A percentile compares a stretch with the other conserved stretches of the same genome.
phyloP scores from a whole-genome alignment of 2,113 vertebrate genomes.

The Melanerpes aurifrons region DNA sequence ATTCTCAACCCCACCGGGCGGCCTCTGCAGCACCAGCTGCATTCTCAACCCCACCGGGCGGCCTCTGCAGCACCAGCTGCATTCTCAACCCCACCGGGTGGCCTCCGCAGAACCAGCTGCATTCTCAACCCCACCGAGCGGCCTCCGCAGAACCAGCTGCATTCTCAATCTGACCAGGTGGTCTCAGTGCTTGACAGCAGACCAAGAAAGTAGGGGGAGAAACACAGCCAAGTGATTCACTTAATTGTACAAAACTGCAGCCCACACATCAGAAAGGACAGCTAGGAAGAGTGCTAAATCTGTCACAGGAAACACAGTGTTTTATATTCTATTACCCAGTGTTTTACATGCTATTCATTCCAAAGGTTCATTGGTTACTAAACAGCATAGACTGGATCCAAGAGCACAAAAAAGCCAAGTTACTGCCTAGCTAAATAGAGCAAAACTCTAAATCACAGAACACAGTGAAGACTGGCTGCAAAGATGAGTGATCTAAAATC shows the following conservation, averaged over 20 bases:
- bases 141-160: background rate
- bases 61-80: background rate
- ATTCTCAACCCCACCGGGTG: background rate
- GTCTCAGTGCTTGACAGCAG: background rate
- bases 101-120: background rate
- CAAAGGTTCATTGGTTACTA: background rate
- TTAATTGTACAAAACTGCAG: background rate
- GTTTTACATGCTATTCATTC: background rate
- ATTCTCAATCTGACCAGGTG: background rate
- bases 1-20: background rate
- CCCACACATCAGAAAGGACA: background rate
- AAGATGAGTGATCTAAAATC: background rate
- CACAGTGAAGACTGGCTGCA: background rate
- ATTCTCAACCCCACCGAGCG: background rate
- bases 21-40: background rate
- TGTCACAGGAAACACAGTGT: background rate
- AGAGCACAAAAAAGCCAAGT: background rate
- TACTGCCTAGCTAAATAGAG: background rate
- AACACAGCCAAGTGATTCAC: background rate
- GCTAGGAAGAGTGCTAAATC: background rate
- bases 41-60: background rate
- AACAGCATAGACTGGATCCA: background rate
- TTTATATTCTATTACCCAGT: background rate
- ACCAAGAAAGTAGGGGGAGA: background rate
- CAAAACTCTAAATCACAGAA: background rate